Base-by-base conservation (phyloP, 2,797 vertebrate genomes). In the Urosaurus nigricauda region DNA sequence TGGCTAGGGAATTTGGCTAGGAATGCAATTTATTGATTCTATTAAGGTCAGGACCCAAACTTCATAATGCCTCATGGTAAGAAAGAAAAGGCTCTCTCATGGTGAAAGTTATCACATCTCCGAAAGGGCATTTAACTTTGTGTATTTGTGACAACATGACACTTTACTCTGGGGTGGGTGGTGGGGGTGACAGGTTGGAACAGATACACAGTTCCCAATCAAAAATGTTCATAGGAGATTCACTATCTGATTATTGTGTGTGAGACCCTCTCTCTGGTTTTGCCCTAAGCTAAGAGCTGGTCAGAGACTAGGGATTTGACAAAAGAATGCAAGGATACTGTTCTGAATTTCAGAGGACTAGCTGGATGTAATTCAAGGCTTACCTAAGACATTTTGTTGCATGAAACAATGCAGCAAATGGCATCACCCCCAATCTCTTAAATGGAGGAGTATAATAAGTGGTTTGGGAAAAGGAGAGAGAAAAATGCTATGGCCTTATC, bases 1-100 rank as follows among this genome's bases (percentile, higher is more conserved):
- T 70, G 73, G 60, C 81, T 78, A 37, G 73, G 74, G 87, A 84
- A 78, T 84, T 78, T 78, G 87, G 87, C 82, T 84, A 83, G 81
- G 60, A 84, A 88, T 70, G 81, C 60, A 88, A 88, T 88, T 79
- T 88, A 78, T 84, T 88, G 73, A 84, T 84, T 78, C 81, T 78
- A 88, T 84, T 79, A 88, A 84, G 87, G 81, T 88, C 81, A 88
- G 60, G 35, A 84, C 87, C 81, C 53, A 78, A 40, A 70, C 32
- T 84, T 88, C 60, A 79, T 84, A 70, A 79, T 14, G 29, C 19
- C 16, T 63, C 70, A 82, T 63, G 47, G 56, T 58, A 73, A 80
- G 86, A 73, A 87, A 74, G 86, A 80, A 83, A 83, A 37, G 14
- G 11, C 37, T 70, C 43, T 70, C 47, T 78, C 9, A 37, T 37